phyloP scores from a whole-genome alignment of 2,113 vertebrate species.

The Microcebus murinus region DNA sequence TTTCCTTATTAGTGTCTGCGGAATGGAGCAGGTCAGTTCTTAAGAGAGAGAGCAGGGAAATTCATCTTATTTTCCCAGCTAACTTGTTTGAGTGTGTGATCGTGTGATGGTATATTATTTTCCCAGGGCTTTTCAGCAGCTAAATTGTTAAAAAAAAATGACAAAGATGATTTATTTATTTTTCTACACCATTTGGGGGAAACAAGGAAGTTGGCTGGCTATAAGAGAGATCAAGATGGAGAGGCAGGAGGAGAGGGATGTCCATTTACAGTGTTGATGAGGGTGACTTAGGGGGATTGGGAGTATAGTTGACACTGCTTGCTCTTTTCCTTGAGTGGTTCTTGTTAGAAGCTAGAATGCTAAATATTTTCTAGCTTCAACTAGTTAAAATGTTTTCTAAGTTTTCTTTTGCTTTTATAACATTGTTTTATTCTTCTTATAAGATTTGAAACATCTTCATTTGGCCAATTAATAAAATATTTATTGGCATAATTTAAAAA shows the following conservation, averaged over 20 bases:
- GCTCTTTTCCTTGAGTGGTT: not conserved
- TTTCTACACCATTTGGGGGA: not conserved
- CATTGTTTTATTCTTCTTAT: not conserved
- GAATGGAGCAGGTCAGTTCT: not conserved
- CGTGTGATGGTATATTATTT: not conserved
- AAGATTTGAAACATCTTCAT: not conserved
- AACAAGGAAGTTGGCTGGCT: not conserved
- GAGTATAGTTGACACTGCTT: not conserved
- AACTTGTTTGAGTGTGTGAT: not conserved
- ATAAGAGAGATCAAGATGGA: not conserved
- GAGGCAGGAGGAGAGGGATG: not conserved
- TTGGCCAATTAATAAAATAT: not conserved
- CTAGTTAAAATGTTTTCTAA: not conserved
- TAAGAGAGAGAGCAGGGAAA: not conserved
- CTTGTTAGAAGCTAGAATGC: not conserved
- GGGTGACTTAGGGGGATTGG: not conserved
- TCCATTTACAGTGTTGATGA: not conserved
- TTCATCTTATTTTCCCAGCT: not conserved
- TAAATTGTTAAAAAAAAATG: not conserved
- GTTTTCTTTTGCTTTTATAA: not conserved
- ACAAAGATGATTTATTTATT: not conserved
- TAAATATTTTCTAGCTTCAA: constrained; percentile 22
- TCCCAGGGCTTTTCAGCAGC: not conserved
- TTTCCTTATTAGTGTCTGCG: not conserved
- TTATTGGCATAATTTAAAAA: not conserved